These are phyloP conservation scores for Zelostemma sp. DNA, from an alignment of 1,140 invertebrate genomes.

Conservation along the genomic window DNA sequence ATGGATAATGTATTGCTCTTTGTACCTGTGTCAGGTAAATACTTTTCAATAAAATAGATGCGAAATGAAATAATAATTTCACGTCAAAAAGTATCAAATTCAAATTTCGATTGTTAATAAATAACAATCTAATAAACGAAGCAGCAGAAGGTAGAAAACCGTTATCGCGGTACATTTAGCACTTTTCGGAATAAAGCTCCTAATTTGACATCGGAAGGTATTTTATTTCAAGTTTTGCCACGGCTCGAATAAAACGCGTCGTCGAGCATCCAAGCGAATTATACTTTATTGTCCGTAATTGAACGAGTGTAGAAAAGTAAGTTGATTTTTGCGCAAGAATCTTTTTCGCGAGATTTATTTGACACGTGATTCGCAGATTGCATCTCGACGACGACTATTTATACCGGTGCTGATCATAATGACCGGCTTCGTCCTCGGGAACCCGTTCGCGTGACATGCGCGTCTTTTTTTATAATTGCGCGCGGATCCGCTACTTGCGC, in stretches of 20 bases:
- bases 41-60: too few relatives aligned
- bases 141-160: too few relatives aligned
- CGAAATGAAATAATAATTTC: too few relatives aligned
- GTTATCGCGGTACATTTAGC: too few relatives aligned
- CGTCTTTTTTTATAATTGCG: constrained; percentile 18
- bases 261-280: constrained; percentile 10
- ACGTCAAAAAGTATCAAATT: too few relatives aligned
- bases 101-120: too few relatives aligned
- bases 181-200: too few relatives aligned
- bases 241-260: constrained; percentile 7
- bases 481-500: constrained; percentile 1
- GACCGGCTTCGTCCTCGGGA: constrained; percentile 8
- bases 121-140: too few relatives aligned
- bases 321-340: constrained; percentile 24
- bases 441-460: constrained; percentile 31
- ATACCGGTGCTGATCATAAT: constrained; percentile 19
- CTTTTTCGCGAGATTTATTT: constrained; percentile 24
- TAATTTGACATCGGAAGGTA: too few relatives aligned
- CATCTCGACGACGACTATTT: constrained; percentile 22
- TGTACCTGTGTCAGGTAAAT: too few relatives aligned
- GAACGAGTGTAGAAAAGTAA: constrained; percentile 16
- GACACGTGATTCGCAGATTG: constrained; percentile 19
- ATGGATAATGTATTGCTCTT: too few relatives aligned
- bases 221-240: too few relatives aligned
- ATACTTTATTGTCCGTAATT: constrained; percentile 25